phyloP scores from a whole-genome alignment of 1,140 invertebrate species.

The Diabrotica undecimpunctata region DNA sequence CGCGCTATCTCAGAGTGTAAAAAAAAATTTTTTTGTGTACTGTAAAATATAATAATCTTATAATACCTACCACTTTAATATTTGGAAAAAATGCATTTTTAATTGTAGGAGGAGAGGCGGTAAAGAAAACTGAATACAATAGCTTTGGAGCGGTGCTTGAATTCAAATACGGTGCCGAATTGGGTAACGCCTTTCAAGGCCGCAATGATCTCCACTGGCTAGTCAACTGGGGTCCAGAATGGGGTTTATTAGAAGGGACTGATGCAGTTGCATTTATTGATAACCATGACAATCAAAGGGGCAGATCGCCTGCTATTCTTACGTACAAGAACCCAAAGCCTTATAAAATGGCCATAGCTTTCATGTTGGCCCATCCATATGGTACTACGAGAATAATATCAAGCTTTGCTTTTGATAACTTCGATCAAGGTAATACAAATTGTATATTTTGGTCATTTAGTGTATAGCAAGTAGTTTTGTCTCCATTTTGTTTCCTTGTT shows the following conservation, averaged over 20 bases:
- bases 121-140: slow-evolving; percentile 65
- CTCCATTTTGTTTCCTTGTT: background rate
- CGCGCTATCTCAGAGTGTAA: too few species aligned
- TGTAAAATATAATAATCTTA: too few species aligned
- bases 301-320: slow-evolving; percentile 48
- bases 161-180: slow-evolving; percentile 62
- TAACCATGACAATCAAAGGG: slow-evolving; percentile 55
- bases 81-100: too few species aligned
- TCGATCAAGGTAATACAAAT: slow-evolving; percentile 49
- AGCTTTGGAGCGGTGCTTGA: slow-evolving; percentile 67
- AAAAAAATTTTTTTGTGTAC: too few species aligned
- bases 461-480: slow-evolving; percentile 35
- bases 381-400: slow-evolving; percentile 75
- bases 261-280: slow-evolving; percentile 62
- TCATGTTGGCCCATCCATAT: slow-evolving; percentile 81
- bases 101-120: slow-evolving; percentile 57
- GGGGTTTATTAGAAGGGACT: slow-evolving; percentile 52
- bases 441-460: slow-evolving; percentile 32
- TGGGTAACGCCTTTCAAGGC: slow-evolving; percentile 55
- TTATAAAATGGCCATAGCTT: slow-evolving; percentile 71
- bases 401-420: slow-evolving; percentile 60
- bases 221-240: slow-evolving; percentile 48
- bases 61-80: too few species aligned
- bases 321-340: slow-evolving; percentile 56
- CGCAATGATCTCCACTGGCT: slow-evolving; percentile 44